Conservation (phyloP, 2,797 vertebrate species). For the Esox lucius region DNA sequence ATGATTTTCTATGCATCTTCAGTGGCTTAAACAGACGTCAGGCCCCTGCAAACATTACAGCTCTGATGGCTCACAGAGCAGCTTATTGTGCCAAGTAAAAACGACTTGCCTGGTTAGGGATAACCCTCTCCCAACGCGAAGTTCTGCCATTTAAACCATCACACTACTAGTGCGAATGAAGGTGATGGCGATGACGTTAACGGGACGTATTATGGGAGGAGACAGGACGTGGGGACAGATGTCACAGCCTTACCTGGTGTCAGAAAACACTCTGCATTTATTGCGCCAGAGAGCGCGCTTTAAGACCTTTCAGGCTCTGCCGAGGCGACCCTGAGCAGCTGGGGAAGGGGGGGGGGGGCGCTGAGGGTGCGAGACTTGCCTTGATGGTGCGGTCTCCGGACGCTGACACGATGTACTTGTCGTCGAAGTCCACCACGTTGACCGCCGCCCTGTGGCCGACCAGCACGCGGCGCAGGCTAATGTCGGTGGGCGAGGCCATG, state of each 20-base stretch:
- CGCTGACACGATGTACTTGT: slow-evolving; percentile 98
- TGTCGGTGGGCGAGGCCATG: slow-evolving; percentile 98
- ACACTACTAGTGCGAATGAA: no score
- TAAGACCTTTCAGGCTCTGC: not conserved
- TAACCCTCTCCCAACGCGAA: no score
- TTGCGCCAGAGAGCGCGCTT: not conserved
- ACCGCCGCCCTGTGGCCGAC: slow-evolving; percentile 96
- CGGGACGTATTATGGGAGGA: not conserved
- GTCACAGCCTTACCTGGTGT: not conserved
- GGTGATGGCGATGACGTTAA: no score
- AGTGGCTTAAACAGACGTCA: no score
- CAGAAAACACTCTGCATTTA: no score
- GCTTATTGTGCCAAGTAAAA: no score
- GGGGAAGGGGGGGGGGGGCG: no score
- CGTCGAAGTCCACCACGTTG: slow-evolving; percentile 98
- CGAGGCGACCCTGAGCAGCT: not conserved
- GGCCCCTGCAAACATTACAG: no score
- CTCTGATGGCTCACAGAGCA: no score
- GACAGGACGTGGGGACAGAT: not conserved
- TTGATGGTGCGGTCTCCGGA: slow-evolving; percentile 98
- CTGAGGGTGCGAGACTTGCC: slow-evolving; percentile 79
- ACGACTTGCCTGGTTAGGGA: no score
- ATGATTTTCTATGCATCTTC: no score
- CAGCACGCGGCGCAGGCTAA: slow-evolving; percentile 92
- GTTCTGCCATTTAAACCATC: no score